phyloP scores from a whole-genome alignment of 2,113 vertebrate genomes.

The Turdus rufiventris region DNA sequence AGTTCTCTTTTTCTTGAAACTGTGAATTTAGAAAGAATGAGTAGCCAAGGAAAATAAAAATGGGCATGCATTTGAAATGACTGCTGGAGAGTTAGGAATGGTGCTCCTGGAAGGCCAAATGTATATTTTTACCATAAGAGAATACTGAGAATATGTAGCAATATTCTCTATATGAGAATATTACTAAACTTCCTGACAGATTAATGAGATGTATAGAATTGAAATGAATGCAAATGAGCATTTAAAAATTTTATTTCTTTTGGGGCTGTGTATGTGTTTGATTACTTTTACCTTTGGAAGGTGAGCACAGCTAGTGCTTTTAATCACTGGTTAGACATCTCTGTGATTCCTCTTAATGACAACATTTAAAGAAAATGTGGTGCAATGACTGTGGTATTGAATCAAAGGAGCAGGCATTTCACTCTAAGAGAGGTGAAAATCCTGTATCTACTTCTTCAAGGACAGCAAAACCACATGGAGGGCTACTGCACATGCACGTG shows the following conservation, averaged over 20 bases:
- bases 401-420: not conserved
- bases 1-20: not conserved
- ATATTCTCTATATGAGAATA: not conserved
- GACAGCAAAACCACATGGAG: not conserved
- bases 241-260: not conserved
- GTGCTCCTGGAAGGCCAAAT: not conserved
- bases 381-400: not conserved
- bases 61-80: not conserved
- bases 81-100: not conserved
- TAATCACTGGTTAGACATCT: not conserved
- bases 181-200: not conserved
- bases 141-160: too few species aligned
- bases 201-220: not conserved
- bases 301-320: not conserved
- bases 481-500: fast-evolving
- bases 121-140: not conserved
- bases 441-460: not conserved
- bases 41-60: not conserved
- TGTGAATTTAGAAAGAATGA: not conserved
- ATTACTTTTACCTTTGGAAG: not conserved
- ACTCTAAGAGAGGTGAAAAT: not conserved
- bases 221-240: not conserved
- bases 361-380: not conserved
- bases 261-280: not conserved
- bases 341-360: not conserved